These are phyloP conservation scores for Ornithorhynchus anatinus DNA, from an alignment of 2,113 vertebrate species.

Conservation along the genomic window DNA sequence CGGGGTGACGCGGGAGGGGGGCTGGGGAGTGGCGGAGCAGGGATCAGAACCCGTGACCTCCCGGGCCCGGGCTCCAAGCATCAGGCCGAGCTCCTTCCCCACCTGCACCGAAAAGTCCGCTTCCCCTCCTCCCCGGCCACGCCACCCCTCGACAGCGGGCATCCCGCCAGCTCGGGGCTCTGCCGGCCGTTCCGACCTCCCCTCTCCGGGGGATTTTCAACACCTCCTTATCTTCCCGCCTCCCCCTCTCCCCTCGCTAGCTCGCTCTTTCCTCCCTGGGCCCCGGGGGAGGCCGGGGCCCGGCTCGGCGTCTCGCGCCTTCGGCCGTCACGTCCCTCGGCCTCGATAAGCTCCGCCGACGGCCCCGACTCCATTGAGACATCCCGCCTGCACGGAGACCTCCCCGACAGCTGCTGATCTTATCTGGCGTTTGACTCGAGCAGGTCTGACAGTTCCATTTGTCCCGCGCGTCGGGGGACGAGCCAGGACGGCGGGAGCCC, in stretches of 20 bases:
- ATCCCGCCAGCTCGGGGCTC: neutral
- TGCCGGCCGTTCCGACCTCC: neutral
- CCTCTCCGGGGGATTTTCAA: neutral
- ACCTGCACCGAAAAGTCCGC: too few relatives aligned
- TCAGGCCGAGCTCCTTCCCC: too few relatives aligned
- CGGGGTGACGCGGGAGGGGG: too few relatives aligned
- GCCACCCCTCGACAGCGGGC: too few relatives aligned
- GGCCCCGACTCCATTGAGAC: conserved; percentile 64
- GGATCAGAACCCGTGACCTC: too few relatives aligned
- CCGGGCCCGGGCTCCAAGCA: too few relatives aligned
- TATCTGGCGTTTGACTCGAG: conserved; percentile 70
- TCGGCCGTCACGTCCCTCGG: conserved; percentile 65
- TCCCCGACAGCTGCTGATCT: conserved; percentile 72
- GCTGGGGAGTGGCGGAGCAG: too few relatives aligned
- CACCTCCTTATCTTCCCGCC: neutral
- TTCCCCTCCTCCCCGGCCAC: too few relatives aligned
- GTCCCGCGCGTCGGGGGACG: conserved; percentile 67
- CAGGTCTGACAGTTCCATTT: conserved; percentile 74
- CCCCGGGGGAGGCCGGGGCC: neutral
- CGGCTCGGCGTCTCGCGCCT: conserved; percentile 29
- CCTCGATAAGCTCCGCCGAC: conserved; percentile 59
- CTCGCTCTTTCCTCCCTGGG: conserved; percentile 46
- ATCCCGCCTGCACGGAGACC: conserved; percentile 63
- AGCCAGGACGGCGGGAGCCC: conserved; percentile 53
- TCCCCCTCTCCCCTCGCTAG: conserved; percentile 11